phyloP scores from a whole-genome alignment of 2,888 invertebrate genomes.

The Chrysolina americana region DNA sequence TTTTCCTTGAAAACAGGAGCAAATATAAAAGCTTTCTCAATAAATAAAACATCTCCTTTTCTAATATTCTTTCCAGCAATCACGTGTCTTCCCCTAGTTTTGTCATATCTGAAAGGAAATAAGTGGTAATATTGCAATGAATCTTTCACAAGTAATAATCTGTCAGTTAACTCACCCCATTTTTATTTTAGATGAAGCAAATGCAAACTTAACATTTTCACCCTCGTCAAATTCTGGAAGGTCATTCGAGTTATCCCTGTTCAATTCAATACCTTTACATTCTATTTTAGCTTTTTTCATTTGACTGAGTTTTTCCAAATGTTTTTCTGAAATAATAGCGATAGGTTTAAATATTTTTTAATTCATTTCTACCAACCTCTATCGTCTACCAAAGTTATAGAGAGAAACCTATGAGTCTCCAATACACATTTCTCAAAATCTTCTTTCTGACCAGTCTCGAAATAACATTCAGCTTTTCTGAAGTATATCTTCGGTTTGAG shows the following conservation, averaged over 20 bases:
- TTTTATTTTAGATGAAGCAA: conserved; percentile 73
- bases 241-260: conserved; percentile 56
- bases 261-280: conserved; percentile 49
- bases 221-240: conserved; percentile 70
- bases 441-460: conserved; percentile 68
- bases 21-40: conserved; percentile 86
- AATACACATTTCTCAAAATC: conserved; percentile 57
- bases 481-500: conserved; percentile 77
- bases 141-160: conserved; percentile 17
- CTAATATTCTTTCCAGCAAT: conserved; percentile 73
- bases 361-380: conserved; percentile 52
- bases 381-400: conserved; percentile 53
- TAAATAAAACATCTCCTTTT: conserved; percentile 82
- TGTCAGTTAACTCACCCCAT: conserved; percentile 62
- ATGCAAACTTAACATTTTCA: conserved; percentile 71
- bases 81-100: conserved; percentile 78
- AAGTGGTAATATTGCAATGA: conserved; percentile 17
- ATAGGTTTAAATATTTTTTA: not conserved
- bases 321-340: conserved; percentile 58
- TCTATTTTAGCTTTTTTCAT: conserved; percentile 57
- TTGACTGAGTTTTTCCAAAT: conserved; percentile 58
- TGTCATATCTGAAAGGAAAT: conserved; percentile 69
- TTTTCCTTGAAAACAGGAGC: conserved; percentile 76
- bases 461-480: conserved; percentile 77
- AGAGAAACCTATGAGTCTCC: conserved; percentile 56